Evolutionary conservation across 2,888 invertebrate species (phyloP).

Genomic region (Drosophila quinaria): DNA sequence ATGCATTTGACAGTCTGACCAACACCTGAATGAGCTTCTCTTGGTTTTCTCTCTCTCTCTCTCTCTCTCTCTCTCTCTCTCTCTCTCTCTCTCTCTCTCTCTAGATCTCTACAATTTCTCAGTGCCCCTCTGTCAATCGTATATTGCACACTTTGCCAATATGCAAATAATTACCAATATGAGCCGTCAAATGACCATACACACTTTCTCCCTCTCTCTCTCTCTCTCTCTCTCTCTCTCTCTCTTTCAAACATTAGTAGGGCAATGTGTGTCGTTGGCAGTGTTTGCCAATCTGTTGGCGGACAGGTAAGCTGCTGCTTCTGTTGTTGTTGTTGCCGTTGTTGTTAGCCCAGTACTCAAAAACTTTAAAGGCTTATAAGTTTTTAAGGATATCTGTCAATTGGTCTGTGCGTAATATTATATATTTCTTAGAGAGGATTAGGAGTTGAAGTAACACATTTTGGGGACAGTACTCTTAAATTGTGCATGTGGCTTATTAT

Average conservation of each 20-base stretch:
- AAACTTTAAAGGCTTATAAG: background rate
- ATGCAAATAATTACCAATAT: constrained; percentile 77
- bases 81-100: background rate
- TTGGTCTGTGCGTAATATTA: no score
- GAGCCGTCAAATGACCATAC: constrained; percentile 65
- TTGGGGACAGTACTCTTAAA: no score
- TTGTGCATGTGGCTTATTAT: no score
- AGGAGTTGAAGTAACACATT: no score
- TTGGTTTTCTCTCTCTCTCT: no score
- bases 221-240: background rate
- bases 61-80: background rate
- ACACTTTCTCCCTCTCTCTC: constrained; percentile 26
- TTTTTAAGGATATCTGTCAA: background rate
- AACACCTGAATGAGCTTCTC: constrained; percentile 28
- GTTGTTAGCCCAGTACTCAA: background rate
- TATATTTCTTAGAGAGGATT: no score
- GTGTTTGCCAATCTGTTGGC: constrained; percentile 68
- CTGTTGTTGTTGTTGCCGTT: constrained; percentile 22
- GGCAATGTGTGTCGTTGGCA: constrained; percentile 51
- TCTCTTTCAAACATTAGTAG: constrained; percentile 16
- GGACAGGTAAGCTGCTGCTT: constrained; percentile 48
- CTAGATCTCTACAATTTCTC: background rate
- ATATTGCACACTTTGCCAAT: constrained; percentile 37
- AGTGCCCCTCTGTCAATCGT: background rate
- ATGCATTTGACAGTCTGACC: constrained; percentile 43